Percentiles rank a stretch among this genome's conserved stretches.
phyloP scores from a whole-genome alignment of 1,140 invertebrate species.

The Cepaea nemoralis region DNA sequence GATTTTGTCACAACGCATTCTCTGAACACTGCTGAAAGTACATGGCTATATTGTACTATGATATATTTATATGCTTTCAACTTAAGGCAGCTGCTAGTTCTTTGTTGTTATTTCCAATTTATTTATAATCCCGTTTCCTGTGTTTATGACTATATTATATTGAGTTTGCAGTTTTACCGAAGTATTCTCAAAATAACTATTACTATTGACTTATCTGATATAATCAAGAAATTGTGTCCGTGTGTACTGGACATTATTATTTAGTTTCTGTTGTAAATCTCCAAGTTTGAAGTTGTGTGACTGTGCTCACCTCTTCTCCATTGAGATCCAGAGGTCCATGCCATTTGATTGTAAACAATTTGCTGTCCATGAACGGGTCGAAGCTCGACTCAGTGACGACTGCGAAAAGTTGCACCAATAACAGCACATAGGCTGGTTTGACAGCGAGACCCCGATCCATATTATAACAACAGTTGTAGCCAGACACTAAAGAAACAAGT shows the following conservation, averaged over 20 bases:
- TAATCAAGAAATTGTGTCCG: neutral
- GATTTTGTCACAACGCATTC: too few species aligned
- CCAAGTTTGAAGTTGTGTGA: neutral
- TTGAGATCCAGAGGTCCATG: constrained; percentile 53
- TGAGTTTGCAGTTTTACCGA: too few species aligned
- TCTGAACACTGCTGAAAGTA: too few species aligned
- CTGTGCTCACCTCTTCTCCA: constrained; percentile 42
- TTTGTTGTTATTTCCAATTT: too few species aligned
- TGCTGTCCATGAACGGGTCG: constrained; percentile 64
- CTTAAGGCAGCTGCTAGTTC: too few species aligned
- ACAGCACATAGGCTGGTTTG: neutral
- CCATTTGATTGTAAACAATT: constrained; percentile 62
- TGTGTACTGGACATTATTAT: neutral
- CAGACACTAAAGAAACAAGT: neutral
- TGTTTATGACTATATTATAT: too few species aligned
- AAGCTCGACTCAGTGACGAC: constrained; percentile 43
- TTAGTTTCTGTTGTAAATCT: neutral
- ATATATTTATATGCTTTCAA: too few species aligned
- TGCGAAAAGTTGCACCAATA: neutral
- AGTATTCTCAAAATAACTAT: too few species aligned
- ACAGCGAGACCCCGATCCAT: neutral
- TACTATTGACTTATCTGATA: too few species aligned
- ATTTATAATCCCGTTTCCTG: too few species aligned
- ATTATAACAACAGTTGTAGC: neutral
- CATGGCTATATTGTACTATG: too few species aligned